Evolutionary conservation across 2,113 vertebrate genomes (phyloP).

Genomic region (Arvicanthis niloticus): DNA sequence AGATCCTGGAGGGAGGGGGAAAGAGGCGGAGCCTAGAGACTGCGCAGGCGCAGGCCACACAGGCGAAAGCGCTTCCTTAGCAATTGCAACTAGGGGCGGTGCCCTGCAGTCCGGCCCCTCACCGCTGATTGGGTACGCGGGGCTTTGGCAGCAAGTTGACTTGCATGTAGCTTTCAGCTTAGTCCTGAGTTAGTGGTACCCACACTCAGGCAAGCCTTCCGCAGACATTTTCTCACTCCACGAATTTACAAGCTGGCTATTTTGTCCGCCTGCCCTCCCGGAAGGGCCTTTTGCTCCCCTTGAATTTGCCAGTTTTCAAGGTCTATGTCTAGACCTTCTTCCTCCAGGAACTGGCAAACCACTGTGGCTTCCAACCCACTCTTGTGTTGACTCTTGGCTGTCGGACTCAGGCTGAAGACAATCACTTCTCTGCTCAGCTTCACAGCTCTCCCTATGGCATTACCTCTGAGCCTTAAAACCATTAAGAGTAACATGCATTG

Average conservation of each 20-base stretch:
- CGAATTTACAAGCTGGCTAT: not conserved
- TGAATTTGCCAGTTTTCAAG: not conserved
- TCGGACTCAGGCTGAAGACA: not conserved
- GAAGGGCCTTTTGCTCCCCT: not conserved
- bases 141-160: too few species aligned
- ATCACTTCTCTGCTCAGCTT: not conserved
- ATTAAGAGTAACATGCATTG: not conserved
- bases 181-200: not conserved
- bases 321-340: not conserved
- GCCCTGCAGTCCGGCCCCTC: accelerated
- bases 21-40: accelerated
- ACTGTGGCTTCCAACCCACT: not conserved
- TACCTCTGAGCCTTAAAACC: not conserved
- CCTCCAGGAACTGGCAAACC: not conserved
- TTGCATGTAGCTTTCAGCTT: not conserved
- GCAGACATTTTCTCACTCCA: not conserved
- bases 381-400: not conserved
- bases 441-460: accelerated
- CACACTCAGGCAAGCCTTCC: not conserved
- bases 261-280: not conserved
- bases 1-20: accelerated
- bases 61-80: accelerated
- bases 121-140: not conserved
- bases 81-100: accelerated
- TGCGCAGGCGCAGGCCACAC: not conserved